Evolutionary conservation across 2,113 vertebrate species (phyloP).

Genomic region (Engystomops pustulosus): DNA sequence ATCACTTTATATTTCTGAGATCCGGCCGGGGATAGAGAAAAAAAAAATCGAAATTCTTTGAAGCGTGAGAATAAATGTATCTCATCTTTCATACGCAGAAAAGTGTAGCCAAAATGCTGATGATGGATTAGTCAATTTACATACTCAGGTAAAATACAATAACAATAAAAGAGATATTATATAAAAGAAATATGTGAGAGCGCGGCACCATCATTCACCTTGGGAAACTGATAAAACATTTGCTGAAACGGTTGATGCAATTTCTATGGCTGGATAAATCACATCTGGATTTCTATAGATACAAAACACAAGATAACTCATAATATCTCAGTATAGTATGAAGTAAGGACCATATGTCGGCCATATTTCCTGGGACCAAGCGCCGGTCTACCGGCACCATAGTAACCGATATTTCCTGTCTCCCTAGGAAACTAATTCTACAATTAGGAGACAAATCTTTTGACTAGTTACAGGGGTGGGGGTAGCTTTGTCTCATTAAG

Average conservation of each 20-base stretch:
- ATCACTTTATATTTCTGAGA: constrained; percentile 22
- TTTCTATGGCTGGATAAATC: constrained; percentile 35
- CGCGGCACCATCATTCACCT: constrained; percentile 37
- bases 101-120: constrained; percentile 47
- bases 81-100: constrained; percentile 52
- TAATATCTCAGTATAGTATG: not conserved
- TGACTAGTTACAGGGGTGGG: too few relatives aligned
- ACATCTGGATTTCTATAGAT: not conserved
- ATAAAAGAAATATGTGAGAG: constrained; percentile 39
- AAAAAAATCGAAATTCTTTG: constrained; percentile 9
- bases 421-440: too few relatives aligned
- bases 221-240: constrained; percentile 51
- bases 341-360: not conserved
- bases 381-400: too few relatives aligned
- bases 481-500: too few relatives aligned
- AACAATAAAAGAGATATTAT: constrained; percentile 55
- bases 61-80: constrained; percentile 22
- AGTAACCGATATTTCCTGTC: too few relatives aligned
- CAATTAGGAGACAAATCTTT: too few relatives aligned
- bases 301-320: not conserved
- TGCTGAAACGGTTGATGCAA: constrained; percentile 32
- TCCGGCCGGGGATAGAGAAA: not conserved
- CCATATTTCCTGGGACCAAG: too few relatives aligned
- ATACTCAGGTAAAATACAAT: constrained; percentile 54
- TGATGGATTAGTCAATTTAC: constrained; percentile 56